Evolutionary conservation across 2,888 invertebrate genomes (phyloP).

Genomic region (Perdita meconis): DNA sequence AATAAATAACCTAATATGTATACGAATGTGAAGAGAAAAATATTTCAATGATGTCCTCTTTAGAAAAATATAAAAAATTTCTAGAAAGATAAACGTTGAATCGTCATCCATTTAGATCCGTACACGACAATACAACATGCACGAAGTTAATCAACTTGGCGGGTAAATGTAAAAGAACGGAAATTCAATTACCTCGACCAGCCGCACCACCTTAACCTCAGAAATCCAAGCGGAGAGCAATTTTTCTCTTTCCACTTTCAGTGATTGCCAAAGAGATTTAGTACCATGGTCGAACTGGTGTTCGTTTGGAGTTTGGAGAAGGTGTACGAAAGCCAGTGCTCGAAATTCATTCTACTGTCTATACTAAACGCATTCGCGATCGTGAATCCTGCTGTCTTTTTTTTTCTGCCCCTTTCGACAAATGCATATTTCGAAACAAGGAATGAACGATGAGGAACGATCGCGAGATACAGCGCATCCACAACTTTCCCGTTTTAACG

Average conservation of each 20-base stretch:
- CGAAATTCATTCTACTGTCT: conserved; percentile 67
- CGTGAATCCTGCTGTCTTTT: conserved; percentile 22
- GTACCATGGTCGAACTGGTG: conserved; percentile 66
- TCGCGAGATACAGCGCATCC: not conserved
- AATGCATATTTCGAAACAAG: not conserved
- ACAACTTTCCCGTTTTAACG: conserved; percentile 7
- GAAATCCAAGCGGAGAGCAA: conserved; percentile 67
- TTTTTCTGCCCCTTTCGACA: not conserved
- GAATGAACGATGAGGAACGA: not conserved
- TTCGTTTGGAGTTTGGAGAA: conserved; percentile 65
- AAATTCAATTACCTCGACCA: conserved; percentile 63
- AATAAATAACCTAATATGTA: too few species aligned
- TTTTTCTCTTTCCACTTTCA: conserved; percentile 78
- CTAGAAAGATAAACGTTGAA: conserved; percentile 3
- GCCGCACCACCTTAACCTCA: conserved; percentile 61
- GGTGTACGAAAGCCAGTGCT: conserved; percentile 61
- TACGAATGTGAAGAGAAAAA: too few species aligned
- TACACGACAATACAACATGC: not conserved
- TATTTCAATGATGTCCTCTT: not conserved
- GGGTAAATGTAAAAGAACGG: conserved; percentile 51
- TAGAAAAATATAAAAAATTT: conserved; percentile 5
- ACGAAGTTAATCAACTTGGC: conserved; percentile 34
- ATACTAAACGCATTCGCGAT: conserved; percentile 28
- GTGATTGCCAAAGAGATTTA: conserved; percentile 81
- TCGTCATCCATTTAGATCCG: conserved; percentile 2